Conservation (phyloP, 2,113 vertebrate species). For the Sialia sialis region DNA sequence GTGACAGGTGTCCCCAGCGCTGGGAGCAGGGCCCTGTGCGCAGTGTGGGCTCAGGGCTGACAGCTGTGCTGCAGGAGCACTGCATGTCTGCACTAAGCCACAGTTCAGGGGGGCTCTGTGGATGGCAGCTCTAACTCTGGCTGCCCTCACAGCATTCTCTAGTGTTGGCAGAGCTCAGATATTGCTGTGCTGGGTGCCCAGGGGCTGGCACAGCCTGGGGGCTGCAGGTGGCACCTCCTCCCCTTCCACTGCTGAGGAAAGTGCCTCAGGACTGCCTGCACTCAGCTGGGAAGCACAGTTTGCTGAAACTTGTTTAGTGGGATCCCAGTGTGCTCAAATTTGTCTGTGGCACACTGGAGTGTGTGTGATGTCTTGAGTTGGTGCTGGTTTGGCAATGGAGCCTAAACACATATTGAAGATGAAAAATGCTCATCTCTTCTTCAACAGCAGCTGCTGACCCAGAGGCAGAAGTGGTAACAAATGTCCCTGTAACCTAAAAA, state of each 20-base stretch:
- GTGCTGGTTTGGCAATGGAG: not conserved
- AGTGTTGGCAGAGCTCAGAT: not conserved
- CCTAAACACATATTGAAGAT: not conserved
- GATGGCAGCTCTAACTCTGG: not conserved
- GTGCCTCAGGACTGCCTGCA: not conserved
- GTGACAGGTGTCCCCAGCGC: not conserved
- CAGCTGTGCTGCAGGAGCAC: not conserved
- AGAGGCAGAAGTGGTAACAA: not conserved
- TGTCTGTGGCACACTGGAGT: not conserved
- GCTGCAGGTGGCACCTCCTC: not conserved
- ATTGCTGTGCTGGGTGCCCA: not conserved
- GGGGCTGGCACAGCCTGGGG: not conserved
- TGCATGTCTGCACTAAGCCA: not conserved
- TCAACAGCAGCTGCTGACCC: not conserved
- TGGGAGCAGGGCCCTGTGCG: not conserved
- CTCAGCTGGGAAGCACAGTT: not conserved
- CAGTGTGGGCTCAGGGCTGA: accelerated
- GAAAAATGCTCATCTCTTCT: not conserved
- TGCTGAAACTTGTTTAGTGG: not conserved
- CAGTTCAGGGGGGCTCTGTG: accelerated
- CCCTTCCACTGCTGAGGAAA: not conserved
- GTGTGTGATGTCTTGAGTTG: not conserved
- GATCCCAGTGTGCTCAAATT: not conserved
- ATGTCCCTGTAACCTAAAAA: not conserved
- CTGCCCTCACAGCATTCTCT: not conserved